Evolutionary conservation across 1,140 invertebrate species (phyloP).

Genomic region (Trachymyrmex cornetzi): DNA sequence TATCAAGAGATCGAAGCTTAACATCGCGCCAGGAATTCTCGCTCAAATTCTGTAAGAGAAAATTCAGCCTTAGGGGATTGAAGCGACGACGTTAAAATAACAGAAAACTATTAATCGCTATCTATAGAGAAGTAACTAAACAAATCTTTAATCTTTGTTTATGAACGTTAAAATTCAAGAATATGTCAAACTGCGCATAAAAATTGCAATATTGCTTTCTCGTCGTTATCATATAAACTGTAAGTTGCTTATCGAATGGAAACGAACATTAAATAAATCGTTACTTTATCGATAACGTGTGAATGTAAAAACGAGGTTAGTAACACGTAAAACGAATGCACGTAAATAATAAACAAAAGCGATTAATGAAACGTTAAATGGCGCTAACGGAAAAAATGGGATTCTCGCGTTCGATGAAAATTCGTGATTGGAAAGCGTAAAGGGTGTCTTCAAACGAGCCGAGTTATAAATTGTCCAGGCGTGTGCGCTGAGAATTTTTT

Average conservation of each 20-base stretch:
- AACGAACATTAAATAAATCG: conserved; percentile 16
- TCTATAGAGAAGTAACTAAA: neutral
- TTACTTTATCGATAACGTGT: neutral
- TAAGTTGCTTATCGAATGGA: neutral
- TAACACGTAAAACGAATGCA: neutral
- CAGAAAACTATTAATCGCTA: neutral
- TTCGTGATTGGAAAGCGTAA: conserved; percentile 25
- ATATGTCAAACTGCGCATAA: too few relatives aligned
- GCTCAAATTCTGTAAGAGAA: neutral
- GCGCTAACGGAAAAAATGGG: neutral
- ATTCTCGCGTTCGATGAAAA: neutral
- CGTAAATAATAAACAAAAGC: conserved; percentile 37
- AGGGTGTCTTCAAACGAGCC: conserved; percentile 17
- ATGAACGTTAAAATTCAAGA: neutral
- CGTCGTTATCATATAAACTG: neutral
- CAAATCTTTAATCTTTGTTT: neutral
- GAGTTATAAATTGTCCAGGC: conserved; percentile 24
- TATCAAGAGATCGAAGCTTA: neutral
- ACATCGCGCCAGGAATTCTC: neutral
- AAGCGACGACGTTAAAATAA: neutral
- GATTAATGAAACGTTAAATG: conserved; percentile 16
- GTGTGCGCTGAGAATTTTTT: conserved; percentile 32
- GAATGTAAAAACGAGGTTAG: neutral
- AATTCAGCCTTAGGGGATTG: neutral
- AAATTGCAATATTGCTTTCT: neutral